A percentile compares a stretch with the other conserved stretches of the same genome.
Conservation (phyloP, 2,888 invertebrate genomes). For the Rhamnusium bicolor region DNA sequence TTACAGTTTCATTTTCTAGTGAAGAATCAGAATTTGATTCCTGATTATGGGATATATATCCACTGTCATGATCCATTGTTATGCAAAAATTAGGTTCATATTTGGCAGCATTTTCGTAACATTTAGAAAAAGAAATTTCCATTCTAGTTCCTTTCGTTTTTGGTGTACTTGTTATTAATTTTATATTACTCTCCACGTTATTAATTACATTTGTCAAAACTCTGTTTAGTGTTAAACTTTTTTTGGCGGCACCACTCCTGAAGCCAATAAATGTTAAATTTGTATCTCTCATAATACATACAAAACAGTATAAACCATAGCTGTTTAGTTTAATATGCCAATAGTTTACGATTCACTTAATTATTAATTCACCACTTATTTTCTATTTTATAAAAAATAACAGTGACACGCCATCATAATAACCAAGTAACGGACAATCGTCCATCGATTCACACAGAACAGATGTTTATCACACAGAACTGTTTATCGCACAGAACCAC, state of each 20-base stretch:
- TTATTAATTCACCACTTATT: neutral
- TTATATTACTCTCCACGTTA: neutral
- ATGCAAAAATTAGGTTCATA: slow-evolving; percentile 31
- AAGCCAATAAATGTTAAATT: slow-evolving; percentile 15
- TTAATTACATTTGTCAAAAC: slow-evolving; percentile 5
- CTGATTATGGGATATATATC: slow-evolving; percentile 66
- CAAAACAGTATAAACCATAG: neutral
- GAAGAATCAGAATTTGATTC: slow-evolving; percentile 64
- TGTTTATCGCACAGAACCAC: no score
- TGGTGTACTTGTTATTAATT: slow-evolving; percentile 21
- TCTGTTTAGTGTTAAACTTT: slow-evolving; percentile 14
- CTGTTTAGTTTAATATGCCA: neutral
- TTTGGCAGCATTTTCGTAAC: neutral
- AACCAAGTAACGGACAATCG: neutral
- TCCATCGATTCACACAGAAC: no score
- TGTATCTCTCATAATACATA: slow-evolving; percentile 1
- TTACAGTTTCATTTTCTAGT: slow-evolving; percentile 42
- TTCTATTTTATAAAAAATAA: neutral
- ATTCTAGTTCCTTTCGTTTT: slow-evolving; percentile 17
- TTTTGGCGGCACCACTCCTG: slow-evolving; percentile 36
- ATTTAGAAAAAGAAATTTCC: slow-evolving; percentile 29
- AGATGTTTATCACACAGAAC: no score
- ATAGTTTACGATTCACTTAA: neutral
- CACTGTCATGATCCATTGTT: slow-evolving; percentile 67
- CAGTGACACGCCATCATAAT: neutral